Base-by-base conservation (phyloP, 2,888 invertebrate genomes). In the Drosophila nr. fundita region DNA sequence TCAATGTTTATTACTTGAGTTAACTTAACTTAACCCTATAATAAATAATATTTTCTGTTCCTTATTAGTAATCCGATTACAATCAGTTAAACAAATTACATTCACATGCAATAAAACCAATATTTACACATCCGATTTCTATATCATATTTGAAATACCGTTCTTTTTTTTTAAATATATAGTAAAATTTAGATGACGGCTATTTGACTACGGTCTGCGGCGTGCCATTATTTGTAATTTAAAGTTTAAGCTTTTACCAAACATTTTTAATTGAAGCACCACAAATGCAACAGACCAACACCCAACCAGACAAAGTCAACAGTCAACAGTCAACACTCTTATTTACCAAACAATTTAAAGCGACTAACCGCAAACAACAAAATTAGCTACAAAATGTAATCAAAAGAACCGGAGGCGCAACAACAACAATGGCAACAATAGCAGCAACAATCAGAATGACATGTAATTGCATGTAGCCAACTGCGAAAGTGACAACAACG, bases 341-440 rank as follows among this genome's bases (percentile, higher is more conserved):
- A 70, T 71, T 73, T 67, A 36, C 48, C 71, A 66, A 69, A 73
- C 61, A 59, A 76, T 63, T 68, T 68, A 67, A 74, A 76, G 69
- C 78, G 73, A 65, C 76, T 64, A 79, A 70, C 78, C 73, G 60
- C 76, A 89, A 74, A 73, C 78, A 76, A 71, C 70, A 87, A 89
- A 87, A 89, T 85, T 87, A 78, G 78, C 74, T 80, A 70, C 71
- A 85, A 86, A 87, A 85, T 78, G 76, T 88, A 88, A 90, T 88
- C 83, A 85, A 88, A 90, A 75, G 70, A 76, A 69, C 79, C 85
- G 77, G 67, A 89, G 86, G 83, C 85, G 82, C 65, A 79, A 55
- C 70, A 71, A 62, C 62, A 72, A 68, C 50, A 66, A 62, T 34
- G 68, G 62, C 53, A 55, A 68, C 54, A 52, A 57, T 57, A 50